A percentile compares a stretch with the other conserved stretches of the same genome.
Conservation (phyloP, 2,113 vertebrate species). For the Bujurquina vittata region DNA sequence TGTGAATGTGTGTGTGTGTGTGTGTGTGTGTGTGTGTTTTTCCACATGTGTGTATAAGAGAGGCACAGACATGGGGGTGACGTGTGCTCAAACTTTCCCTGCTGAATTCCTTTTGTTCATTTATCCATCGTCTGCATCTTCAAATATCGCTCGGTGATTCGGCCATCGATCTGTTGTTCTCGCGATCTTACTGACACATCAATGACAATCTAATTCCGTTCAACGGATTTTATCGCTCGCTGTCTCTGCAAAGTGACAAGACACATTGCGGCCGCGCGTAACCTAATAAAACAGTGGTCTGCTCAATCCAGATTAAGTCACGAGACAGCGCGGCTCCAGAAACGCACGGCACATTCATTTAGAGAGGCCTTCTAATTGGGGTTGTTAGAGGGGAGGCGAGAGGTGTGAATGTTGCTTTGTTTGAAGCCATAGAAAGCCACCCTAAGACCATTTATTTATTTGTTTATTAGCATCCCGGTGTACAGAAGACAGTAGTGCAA, state of each 20-base stretch:
- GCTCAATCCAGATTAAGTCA: constrained; percentile 84
- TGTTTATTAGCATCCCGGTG: constrained; percentile 64
- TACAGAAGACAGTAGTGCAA: constrained; percentile 57
- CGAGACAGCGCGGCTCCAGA: constrained; percentile 46
- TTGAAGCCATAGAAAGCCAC: constrained; percentile 48
- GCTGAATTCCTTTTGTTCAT: constrained; percentile 58
- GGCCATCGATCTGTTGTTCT: constrained; percentile 84
- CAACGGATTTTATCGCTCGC: constrained; percentile 77
- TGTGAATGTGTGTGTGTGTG: constrained; percentile 20
- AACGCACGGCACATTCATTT: constrained; percentile 73
- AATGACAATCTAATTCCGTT: constrained; percentile 86
- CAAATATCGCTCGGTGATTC: constrained; percentile 66
- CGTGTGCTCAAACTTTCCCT: constrained; percentile 61
- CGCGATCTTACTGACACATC: constrained; percentile 76
- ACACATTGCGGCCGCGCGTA: constrained; percentile 80
- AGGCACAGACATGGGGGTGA: constrained; percentile 6
- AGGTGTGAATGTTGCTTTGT: constrained; percentile 57
- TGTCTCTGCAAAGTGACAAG: constrained; percentile 84
- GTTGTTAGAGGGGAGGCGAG: constrained; percentile 35
- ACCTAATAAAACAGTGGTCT: constrained; percentile 79
- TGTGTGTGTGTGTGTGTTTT: neutral
- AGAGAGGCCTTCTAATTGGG: constrained; percentile 70
- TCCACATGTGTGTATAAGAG: constrained; percentile 1
- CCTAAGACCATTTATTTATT: constrained; percentile 50
- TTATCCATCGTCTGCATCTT: constrained; percentile 59